Base-by-base conservation (phyloP, 2,888 invertebrate species). In the Cybosia mesomella region DNA sequence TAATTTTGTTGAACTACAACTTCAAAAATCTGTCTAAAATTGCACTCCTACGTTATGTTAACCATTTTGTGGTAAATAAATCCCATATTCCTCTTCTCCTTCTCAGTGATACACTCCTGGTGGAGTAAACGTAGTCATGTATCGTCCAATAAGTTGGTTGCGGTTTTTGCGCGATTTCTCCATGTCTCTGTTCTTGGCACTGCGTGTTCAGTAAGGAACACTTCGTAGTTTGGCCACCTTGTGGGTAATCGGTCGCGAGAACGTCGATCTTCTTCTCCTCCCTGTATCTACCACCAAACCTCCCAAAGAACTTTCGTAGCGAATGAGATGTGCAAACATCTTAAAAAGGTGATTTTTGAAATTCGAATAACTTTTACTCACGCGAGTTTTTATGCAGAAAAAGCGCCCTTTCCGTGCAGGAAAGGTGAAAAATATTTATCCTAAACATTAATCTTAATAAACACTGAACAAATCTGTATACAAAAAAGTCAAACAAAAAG, bases 401-500 rank as follows among this genome's bases (percentile, higher is more conserved):
- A 18, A 49, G 49, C 49, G n/a, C 49, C 5, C 18, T 49, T 49
- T 8, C 2, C n/a, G 49, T n/a, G 18, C n/a, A 0, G 13, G 0
- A 49, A 49, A 49, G 49, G 49, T n/a, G 4, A 21, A 39, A 24
- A 39, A 24, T 21, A 59, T 4, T 18, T 39, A 8, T 39, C 3
- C 10, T 59, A 8, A n/a, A 49, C 49, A 49, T 49, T 49, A n/a
- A 49, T 49, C 49, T 49, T 49, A 18, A 49, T 49, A 49, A 49
- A 49, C 18, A 49, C 55, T 24, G 15, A 55, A 24, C 55, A 55
- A 24, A 55, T 24, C 22, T 8, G 24, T 13, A 24, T 22, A 58
- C 54, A 34, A 53, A 54, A 22, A 64, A 63, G 43, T 58, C 34
- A 59, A 62, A 64, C 28, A 64, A 53, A 49, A 36, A 58, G 32